Conservation (phyloP, 2,888 invertebrate species). For the Tipula unca region DNA sequence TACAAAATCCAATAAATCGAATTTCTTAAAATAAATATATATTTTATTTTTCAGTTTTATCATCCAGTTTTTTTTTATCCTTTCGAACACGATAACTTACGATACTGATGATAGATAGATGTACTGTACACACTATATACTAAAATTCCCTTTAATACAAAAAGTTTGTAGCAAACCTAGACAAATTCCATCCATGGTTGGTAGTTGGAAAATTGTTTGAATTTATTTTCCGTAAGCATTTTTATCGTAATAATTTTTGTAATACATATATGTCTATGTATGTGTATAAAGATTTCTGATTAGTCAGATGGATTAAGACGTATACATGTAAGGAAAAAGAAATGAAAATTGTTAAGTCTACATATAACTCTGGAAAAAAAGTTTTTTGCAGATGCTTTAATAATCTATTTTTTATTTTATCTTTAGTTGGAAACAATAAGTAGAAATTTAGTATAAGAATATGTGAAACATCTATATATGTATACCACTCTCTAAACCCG, state of each 20-base stretch:
- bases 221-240: background rate
- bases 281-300: background rate
- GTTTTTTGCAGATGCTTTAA: background rate
- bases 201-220: background rate
- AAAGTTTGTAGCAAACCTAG: background rate
- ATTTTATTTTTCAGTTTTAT: background rate
- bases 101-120: background rate
- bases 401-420: background rate
- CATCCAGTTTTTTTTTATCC: background rate
- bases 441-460: background rate
- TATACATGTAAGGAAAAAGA: background rate
- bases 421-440: background rate
- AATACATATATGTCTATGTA: too few relatives aligned
- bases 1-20: slow-evolving; percentile 8
- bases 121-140: too few relatives aligned
- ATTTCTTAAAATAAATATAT: background rate
- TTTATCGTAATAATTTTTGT: background rate
- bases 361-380: background rate
- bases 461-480: too few relatives aligned
- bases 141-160: background rate
- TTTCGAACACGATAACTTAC: background rate
- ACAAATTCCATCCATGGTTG: background rate
- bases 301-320: background rate
- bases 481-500: background rate
- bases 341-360: background rate